Evolutionary conservation across 1,140 invertebrate genomes (phyloP).

Genomic region (Aricia agestis): DNA sequence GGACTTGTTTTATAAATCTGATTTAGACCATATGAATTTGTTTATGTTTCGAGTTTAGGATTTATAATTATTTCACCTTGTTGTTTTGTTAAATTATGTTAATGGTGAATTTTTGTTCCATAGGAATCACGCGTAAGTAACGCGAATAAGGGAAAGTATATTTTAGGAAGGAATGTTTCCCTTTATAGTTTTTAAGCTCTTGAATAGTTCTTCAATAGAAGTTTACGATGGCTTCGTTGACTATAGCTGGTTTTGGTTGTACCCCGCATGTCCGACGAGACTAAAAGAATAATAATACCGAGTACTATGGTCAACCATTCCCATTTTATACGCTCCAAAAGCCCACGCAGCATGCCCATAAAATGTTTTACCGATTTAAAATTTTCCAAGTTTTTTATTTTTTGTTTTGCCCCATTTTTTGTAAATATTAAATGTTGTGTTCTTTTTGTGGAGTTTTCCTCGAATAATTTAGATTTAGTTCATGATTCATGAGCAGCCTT

Average conservation of each 20-base stretch:
- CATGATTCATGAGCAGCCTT: conserved; percentile 9
- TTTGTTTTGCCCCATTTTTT: conserved; percentile 30
- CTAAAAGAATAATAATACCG: conserved; percentile 29
- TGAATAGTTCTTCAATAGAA: conserved; percentile 29
- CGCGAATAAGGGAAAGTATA: conserved; percentile 57
- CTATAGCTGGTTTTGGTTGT: conserved; percentile 41
- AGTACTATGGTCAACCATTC: conserved; percentile 2
- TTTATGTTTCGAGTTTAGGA: conserved; percentile 29
- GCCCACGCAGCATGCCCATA: conserved; percentile 41
- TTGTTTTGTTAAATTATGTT: conserved; percentile 54
- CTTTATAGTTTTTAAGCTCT: conserved; percentile 50
- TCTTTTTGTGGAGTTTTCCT: conserved; percentile 45
- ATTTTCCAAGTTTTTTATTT: conserved; percentile 13
- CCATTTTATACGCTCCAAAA: conserved; percentile 15
- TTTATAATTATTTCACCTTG: conserved; percentile 33
- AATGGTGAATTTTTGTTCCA: conserved; percentile 71
- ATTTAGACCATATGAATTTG: conserved; percentile 9
- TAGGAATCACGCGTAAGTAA: conserved; percentile 78
- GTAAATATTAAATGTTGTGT: conserved; percentile 46
- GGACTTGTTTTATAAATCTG: not conserved
- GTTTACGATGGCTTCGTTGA: conserved; percentile 26
- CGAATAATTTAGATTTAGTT: conserved; percentile 17
- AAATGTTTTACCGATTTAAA: conserved; percentile 10
- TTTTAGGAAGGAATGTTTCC: conserved; percentile 59
- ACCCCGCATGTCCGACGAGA: conserved; percentile 50